Conservation (phyloP, 2,797 vertebrate species). For the Siniperca obscura region DNA sequence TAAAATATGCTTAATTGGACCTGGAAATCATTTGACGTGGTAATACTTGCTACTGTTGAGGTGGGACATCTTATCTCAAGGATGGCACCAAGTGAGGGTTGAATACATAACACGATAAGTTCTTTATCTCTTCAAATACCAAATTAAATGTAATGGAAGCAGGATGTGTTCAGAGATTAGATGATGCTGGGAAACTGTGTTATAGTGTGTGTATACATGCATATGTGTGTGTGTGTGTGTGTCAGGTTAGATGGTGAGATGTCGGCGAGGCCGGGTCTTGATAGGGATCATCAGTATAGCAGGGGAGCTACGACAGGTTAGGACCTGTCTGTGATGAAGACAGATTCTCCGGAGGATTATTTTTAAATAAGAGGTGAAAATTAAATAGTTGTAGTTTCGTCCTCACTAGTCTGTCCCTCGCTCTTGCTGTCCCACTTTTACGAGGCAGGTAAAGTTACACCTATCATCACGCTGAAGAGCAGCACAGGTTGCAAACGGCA, state of each 20-base stretch:
- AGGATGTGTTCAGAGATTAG: conserved; percentile 57
- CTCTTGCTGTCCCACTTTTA: background rate
- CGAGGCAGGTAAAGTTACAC: background rate
- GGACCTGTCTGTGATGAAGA: conserved; percentile 52
- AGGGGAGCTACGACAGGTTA: conserved; percentile 45
- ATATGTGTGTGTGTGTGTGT: conserved; percentile 8
- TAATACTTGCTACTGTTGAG: background rate
- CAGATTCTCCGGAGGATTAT: conserved; percentile 43
- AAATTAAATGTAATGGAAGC: conserved; percentile 48
- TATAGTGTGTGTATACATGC: conserved; percentile 3
- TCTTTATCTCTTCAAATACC: conserved; percentile 53
- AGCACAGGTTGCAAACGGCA: conserved; percentile 20
- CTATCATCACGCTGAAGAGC: background rate
- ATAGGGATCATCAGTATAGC: conserved; percentile 76
- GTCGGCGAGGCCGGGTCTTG: conserved; percentile 65
- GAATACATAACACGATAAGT: background rate
- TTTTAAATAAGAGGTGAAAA: conserved; percentile 24
- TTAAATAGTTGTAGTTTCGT: background rate
- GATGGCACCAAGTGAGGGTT: conserved; percentile 4
- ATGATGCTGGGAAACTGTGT: conserved; percentile 26
- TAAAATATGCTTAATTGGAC: background rate
- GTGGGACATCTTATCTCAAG: conserved; percentile 27
- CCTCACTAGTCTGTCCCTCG: background rate
- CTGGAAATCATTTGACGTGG: background rate
- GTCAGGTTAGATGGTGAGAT: conserved; percentile 76